Base-by-base conservation (phyloP, 2,888 invertebrate species). In the Heliconius ethilla region DNA sequence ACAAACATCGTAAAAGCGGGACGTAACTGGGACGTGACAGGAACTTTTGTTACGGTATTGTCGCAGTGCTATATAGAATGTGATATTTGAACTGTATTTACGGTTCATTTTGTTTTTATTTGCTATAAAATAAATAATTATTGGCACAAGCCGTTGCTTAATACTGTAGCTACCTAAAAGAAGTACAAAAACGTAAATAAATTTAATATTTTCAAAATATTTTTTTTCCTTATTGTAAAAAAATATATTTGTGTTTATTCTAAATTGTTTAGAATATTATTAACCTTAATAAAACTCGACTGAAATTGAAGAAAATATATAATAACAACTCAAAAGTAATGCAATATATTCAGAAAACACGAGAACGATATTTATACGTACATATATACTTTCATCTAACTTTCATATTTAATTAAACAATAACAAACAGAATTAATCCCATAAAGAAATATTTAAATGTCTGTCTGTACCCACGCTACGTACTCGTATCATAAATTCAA, bases 1-100 rank as follows among this genome's bases (percentile, higher is more conserved):
- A 86, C 85, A 87, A 85, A 87, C 85, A 83, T 83, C 83, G 85
- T 81, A 86, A 87, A 87, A 85, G 87, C 85, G 72, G 83, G 80
- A 83, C 84, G 83, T 86, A 87, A 82, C 81, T 76, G 75, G 62
- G 18, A 70, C 70, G 82, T 70, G 55, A 70, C 70, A 59, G 72
- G 72, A 72, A 72, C 72, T 72, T 72, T 72, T 72, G 72, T 72
- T 72, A 72, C 72, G 55, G 59, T 59, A 59, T 72, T 72, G 72
- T 72, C 55, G 72, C 55, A 59, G 33, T 33, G 72, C 33, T 72
- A 33, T 59, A 51, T 72, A 59, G 33, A 33, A 33, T 9, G 55
- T 72, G 33, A 55, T 59, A 59, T 72, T 72, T 33, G n/a, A 45
- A 55, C 11, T 55, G 51, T 72, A 72, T 72, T 72, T 72, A 72